Percentiles rank a stretch among this genome's conserved stretches.
These are phyloP conservation scores for Drosophila picticornis DNA, from an alignment of 2,888 invertebrate genomes.

Conservation along the genomic window DNA sequence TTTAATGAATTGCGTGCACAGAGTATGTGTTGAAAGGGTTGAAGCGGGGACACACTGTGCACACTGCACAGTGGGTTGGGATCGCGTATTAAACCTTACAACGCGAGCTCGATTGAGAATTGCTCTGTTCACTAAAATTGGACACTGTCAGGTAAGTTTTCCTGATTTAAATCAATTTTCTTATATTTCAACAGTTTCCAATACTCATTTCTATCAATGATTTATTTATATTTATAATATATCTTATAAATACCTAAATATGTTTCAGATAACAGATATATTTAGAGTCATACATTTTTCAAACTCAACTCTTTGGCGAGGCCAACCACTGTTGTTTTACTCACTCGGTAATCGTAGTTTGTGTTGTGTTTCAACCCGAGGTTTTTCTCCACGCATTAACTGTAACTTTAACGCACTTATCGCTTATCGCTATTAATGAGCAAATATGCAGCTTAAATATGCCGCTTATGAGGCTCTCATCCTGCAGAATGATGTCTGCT, in stretches of 20 bases:
- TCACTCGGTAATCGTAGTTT: conserved; percentile 39
- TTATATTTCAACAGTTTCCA: neutral
- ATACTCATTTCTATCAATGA: no score
- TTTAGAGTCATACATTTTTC: neutral
- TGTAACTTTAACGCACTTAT: conserved; percentile 77
- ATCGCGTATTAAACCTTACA: no score
- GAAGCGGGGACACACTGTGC: conserved; percentile 21
- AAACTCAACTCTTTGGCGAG: neutral
- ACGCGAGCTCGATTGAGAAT: neutral
- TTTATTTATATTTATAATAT: no score
- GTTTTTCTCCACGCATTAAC: conserved; percentile 55
- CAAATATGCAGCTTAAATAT: conserved; percentile 78
- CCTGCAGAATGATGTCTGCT: conserved; percentile 39
- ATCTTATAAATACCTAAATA: neutral
- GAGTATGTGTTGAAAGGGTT: conserved; percentile 69
- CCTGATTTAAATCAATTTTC: neutral
- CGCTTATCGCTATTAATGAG: conserved; percentile 78
- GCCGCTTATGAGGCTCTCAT: conserved; percentile 27
- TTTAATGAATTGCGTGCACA: conserved; percentile 80
- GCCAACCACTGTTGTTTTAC: conserved; percentile 23
- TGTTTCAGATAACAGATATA: neutral
- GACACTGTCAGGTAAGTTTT: no score
- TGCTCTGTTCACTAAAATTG: neutral
- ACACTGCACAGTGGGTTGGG: conserved; percentile 48
- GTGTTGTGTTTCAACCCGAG: conserved; percentile 8